Evolutionary conservation across 2,113 vertebrate species (phyloP).

Genomic region (Aythya baeri): DNA sequence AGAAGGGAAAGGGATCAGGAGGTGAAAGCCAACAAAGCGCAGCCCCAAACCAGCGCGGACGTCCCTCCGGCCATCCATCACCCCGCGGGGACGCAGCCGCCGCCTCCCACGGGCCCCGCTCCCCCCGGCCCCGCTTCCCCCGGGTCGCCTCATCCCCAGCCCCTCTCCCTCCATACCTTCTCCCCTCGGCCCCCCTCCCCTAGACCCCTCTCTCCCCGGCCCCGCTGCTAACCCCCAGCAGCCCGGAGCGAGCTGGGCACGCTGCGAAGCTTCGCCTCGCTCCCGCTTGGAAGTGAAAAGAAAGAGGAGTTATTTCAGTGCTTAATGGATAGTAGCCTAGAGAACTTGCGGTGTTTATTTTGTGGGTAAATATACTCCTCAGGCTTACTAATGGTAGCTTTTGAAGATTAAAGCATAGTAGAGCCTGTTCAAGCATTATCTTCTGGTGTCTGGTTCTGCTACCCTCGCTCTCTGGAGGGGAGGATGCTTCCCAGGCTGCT

Average conservation of each 20-base stretch:
- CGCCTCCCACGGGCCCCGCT: background rate
- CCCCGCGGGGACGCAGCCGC: background rate
- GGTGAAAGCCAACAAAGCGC: conserved; percentile 47
- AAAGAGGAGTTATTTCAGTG: conserved; percentile 30
- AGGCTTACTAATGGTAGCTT: conserved; percentile 57
- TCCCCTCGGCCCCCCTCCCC: too few species aligned
- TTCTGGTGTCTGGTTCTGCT: background rate
- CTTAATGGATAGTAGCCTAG: conserved; percentile 40
- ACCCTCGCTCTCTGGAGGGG: background rate
- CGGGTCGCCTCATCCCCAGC: too few species aligned
- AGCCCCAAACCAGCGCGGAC: background rate
- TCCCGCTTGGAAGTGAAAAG: background rate
- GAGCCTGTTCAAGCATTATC: conserved; percentile 32
- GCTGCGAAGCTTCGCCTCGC: background rate
- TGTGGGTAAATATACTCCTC: conserved; percentile 50
- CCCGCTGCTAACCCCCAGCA: background rate
- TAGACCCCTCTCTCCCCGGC: too few species aligned
- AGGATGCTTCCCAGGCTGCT: conserved; percentile 23
- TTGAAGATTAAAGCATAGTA: conserved; percentile 56
- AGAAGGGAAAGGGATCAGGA: conserved; percentile 68
- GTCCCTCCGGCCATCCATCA: conserved; percentile 30
- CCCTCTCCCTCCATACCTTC: too few species aligned
- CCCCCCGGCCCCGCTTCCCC: too few species aligned
- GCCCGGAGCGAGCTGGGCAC: background rate
- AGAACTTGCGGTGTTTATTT: conserved; percentile 56